Percentiles rank a stretch among this genome's conserved stretches.
These are phyloP conservation scores for Syngnathoides biaculeatus DNA, from an alignment of 2,113 vertebrate genomes.

Conservation along the genomic window DNA sequence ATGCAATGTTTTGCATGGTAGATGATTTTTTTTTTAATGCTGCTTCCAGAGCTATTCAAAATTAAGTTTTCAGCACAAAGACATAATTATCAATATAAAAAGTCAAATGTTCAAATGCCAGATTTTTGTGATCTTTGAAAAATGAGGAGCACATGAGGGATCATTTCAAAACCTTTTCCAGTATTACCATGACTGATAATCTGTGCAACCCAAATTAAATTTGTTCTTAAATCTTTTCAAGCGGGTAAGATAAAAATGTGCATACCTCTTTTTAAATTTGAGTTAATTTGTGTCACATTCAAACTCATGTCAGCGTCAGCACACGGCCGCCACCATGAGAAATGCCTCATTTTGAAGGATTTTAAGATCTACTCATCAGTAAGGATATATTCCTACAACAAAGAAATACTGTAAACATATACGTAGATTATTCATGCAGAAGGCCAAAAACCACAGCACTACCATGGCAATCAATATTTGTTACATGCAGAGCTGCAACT, in stretches of 20 bases:
- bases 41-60: conserved; percentile 29
- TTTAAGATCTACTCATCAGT: too few relatives aligned
- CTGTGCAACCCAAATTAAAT: neutral
- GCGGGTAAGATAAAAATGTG: neutral
- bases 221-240: neutral
- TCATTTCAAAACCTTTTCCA: neutral
- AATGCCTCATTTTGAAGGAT: neutral
- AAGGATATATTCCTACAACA: too few relatives aligned
- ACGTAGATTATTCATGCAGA: conserved; percentile 54
- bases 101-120: neutral
- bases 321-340: neutral
- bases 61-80: conserved; percentile 1
- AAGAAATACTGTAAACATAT: conserved; percentile 64
- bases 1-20: conserved; percentile 58
- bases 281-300: too few relatives aligned
- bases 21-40: conserved; percentile 5
- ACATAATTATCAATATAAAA: conserved; percentile 17
- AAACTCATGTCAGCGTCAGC: neutral
- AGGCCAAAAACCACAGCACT: conserved; percentile 53
- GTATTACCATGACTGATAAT: neutral
- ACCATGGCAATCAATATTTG: neutral
- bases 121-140: neutral
- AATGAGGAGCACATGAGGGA: neutral
- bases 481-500: neutral
- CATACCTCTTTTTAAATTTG: too few relatives aligned